Conservation (phyloP, 2,888 invertebrate genomes). For the Acleris emargana region DNA sequence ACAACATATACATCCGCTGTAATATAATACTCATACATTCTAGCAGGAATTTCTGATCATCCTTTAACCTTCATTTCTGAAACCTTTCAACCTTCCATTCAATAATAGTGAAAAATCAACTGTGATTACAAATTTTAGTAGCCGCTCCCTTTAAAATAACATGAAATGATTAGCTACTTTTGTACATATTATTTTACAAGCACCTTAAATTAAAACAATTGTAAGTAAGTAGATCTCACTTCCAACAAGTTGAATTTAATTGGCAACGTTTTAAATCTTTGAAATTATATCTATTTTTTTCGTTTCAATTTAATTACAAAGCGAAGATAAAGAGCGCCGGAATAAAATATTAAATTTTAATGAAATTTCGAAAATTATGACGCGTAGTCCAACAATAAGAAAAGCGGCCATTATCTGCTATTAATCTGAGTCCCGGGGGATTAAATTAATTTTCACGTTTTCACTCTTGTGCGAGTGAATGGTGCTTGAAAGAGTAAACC, state of each 20-base stretch:
- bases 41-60: too few relatives aligned
- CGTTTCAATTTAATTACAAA: slow-evolving; percentile 27
- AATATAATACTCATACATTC: too few relatives aligned
- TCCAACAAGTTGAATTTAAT: neutral
- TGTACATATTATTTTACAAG: too few relatives aligned
- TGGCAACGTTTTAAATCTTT: neutral
- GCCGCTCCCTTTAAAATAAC: too few relatives aligned
- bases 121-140: too few relatives aligned
- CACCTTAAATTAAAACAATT: too few relatives aligned
- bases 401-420: slow-evolving; percentile 58
- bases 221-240: too few relatives aligned
- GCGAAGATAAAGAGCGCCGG: slow-evolving; percentile 20
- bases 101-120: too few relatives aligned
- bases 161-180: too few relatives aligned
- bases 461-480: slow-evolving; percentile 63
- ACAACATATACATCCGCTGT: too few relatives aligned
- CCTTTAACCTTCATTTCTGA: too few relatives aligned
- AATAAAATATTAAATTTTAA: slow-evolving; percentile 32
- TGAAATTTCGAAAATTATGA: slow-evolving; percentile 32
- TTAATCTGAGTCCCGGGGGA: slow-evolving; percentile 63
- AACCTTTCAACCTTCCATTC: too few relatives aligned
- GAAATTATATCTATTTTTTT: neutral
- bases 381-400: slow-evolving; percentile 36
- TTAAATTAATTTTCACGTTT: slow-evolving; percentile 79
- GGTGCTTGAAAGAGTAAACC: slow-evolving; percentile 71